Base-by-base conservation (phyloP, 1,140 invertebrate genomes). In the Macrobrachium rosenbergii region DNA sequence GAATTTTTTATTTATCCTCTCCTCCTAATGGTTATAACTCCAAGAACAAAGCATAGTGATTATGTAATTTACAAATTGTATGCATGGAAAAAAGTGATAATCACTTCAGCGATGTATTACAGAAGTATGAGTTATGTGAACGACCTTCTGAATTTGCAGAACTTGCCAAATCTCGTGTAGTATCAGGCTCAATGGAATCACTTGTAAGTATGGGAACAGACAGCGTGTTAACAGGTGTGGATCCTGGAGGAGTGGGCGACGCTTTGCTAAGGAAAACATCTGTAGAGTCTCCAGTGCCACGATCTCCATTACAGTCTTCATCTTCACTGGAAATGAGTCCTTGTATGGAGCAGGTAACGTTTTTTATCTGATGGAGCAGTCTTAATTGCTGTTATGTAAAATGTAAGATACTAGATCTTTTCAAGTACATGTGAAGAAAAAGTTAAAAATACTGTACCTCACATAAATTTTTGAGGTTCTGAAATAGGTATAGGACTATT, bases 271-370 rank as follows among this genome's bases (percentile, higher is more conserved):
- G 77, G 60, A 79, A 73, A 45, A 43, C 64, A 5, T 78, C 77
- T 7, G 28, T 86, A 19, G 67, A 67, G 14, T 43, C 84, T 28
- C 62, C 75, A 58, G 45, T 80, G 19, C 76, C 84, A 73, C 84
- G 90, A 78, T 88, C 88, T 23, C 77, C 88, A 28, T 72, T 89
- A 52, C 81, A 88, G 63, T 90, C 89, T 21, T 84, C 88, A 8
- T 88, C 88, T 60, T 90, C 89, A 0, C 69, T 90, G 37, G 89
- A 90, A 85, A 82, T 89, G 23, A 89, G 88, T 73, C 89, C 89
- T 28, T 67, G 88, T 37, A 88, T 90, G 83, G 89, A 90, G 67
- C 89, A 90, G 80, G 90, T 90, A 63, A 87, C 2, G 78, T 43
- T 63, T 7, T 62, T 45, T 7, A 28, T 67, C 21, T 11, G 6